These are phyloP conservation scores for Tinea pellionella DNA, from an alignment of 2,888 invertebrate genomes.

Conservation along the genomic window DNA sequence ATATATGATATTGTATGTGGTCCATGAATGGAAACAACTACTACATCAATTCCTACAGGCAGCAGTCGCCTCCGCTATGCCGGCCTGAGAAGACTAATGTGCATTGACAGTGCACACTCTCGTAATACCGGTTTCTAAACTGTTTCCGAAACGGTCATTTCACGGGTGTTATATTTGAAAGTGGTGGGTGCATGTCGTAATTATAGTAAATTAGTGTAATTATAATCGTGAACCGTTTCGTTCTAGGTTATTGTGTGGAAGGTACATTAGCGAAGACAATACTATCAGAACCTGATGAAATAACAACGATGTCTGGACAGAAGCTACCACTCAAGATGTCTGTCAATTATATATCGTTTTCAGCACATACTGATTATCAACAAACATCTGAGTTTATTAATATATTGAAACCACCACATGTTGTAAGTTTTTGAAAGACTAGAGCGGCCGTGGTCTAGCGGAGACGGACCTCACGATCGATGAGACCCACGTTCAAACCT, in stretches of 20 bases:
- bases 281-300: conserved; percentile 97
- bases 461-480: no score
- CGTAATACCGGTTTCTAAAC: no score
- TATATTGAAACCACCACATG: conserved; percentile 93
- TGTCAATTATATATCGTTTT: conserved; percentile 99
- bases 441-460: neutral
- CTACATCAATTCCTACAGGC: no score
- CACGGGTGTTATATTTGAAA: no score
- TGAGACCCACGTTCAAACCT: no score
- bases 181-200: no score
- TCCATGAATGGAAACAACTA: no score
- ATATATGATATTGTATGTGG: no score
- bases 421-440: conserved; percentile 67
- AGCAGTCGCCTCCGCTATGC: no score
- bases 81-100: no score
- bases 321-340: conserved; percentile 97
- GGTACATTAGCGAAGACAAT: conserved; percentile 93
- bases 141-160: no score
- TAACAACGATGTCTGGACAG: conserved; percentile 94
- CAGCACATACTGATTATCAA: conserved; percentile 98
- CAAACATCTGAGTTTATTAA: conserved; percentile 98
- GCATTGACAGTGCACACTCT: no score
- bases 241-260: conserved; percentile 84
- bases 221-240: neutral
- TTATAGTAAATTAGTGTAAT: neutral